Conservation (phyloP, 2,888 invertebrate species). For the Lithophane socia region DNA sequence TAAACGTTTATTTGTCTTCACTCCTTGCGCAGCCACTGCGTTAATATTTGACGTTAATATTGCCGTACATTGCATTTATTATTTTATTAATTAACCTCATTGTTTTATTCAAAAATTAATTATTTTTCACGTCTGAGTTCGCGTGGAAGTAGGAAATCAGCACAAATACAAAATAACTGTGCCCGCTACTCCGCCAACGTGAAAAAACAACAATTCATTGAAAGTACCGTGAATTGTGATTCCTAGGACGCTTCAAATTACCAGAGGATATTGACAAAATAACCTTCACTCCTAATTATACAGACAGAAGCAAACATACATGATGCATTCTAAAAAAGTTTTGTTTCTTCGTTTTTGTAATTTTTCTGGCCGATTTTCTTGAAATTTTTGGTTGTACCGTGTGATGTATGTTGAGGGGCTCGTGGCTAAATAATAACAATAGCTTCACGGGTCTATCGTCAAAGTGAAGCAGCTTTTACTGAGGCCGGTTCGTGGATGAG, state of each 20-base stretch:
- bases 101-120: background rate
- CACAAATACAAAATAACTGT: background rate
- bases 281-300: background rate
- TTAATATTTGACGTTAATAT: constrained; percentile 39
- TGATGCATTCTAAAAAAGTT: background rate
- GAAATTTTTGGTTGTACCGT: background rate
- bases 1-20: constrained; percentile 19
- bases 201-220: background rate
- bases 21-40: constrained; percentile 26
- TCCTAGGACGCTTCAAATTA: background rate
- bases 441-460: background rate
- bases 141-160: background rate
- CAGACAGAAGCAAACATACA: background rate
- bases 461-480: no score
- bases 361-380: background rate
- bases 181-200: background rate
- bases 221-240: background rate
- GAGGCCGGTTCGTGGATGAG: no score
- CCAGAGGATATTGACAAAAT: constrained; percentile 10
- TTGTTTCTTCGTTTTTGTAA: background rate
- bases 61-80: constrained; percentile 25
- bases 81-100: constrained; percentile 18
- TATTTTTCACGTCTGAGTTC: background rate
- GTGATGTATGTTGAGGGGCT: background rate
- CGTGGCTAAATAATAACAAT: background rate